Conservation (phyloP, 2,113 vertebrate genomes). For the Trinectes maculatus region DNA sequence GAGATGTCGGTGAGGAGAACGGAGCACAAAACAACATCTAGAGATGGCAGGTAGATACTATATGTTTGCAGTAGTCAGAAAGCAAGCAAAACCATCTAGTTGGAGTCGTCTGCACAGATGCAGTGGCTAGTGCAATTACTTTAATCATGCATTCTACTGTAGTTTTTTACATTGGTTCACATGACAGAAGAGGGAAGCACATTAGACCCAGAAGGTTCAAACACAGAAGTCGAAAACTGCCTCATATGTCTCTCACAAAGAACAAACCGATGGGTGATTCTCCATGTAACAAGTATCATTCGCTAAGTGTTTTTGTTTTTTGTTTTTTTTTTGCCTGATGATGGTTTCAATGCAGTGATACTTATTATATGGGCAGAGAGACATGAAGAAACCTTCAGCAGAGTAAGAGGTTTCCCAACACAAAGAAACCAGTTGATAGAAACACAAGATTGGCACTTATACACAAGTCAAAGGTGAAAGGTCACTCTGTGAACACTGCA, state of each 20-base stretch:
- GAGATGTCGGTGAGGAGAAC: slow-evolving; percentile 54
- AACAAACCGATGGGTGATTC: slow-evolving; percentile 53
- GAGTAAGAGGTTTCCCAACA: slow-evolving; percentile 71
- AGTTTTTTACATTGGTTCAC: slow-evolving; percentile 73
- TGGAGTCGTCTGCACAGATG: slow-evolving; percentile 73
- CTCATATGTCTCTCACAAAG: slow-evolving; percentile 56
- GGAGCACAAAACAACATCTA: slow-evolving; percentile 71
- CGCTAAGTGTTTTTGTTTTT: background rate
- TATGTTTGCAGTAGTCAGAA: slow-evolving; percentile 70
- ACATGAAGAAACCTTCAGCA: slow-evolving; percentile 55
- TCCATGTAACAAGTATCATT: slow-evolving; percentile 76
- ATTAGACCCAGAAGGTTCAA: slow-evolving; percentile 70
- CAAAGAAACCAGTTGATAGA: slow-evolving; percentile 88
- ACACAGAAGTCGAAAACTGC: slow-evolving; percentile 68
- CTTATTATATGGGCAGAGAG: slow-evolving; percentile 76
- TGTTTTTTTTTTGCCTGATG: slow-evolving; percentile 33
- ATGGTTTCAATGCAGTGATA: slow-evolving; percentile 57
- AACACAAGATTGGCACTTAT: slow-evolving; percentile 89
- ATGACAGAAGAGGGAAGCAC: slow-evolving; percentile 78
- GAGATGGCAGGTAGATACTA: slow-evolving; percentile 48
- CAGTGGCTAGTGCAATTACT: slow-evolving; percentile 76
- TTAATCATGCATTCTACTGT: slow-evolving; percentile 76
- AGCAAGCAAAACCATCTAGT: slow-evolving; percentile 70
- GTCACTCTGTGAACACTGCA: slow-evolving; percentile 60
- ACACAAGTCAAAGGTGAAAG: slow-evolving; percentile 76